Conservation (phyloP, 2,797 vertebrate genomes). For the Mormyrus proboscirostris region DNA sequence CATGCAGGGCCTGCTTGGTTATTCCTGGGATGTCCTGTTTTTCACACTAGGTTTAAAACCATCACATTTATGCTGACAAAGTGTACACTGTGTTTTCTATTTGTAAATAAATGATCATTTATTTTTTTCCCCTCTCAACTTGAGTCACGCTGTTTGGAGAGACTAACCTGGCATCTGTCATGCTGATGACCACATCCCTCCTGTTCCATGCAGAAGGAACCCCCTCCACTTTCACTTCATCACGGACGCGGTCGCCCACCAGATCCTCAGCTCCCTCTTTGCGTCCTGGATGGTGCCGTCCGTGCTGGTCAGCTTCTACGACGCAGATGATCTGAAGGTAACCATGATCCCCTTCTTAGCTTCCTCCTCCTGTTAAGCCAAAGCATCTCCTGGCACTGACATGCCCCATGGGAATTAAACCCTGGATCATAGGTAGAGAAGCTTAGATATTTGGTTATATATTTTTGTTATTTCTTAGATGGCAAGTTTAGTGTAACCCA, state of each 20-base stretch:
- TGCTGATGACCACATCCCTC: neutral
- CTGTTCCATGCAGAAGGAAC: conserved; percentile 71
- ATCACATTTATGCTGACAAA: neutral
- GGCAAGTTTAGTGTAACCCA: neutral
- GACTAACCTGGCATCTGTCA: neutral
- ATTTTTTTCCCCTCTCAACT: neutral
- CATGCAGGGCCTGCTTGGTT: neutral
- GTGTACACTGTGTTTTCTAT: neutral
- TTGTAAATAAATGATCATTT: neutral
- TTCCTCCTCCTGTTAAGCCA: neutral
- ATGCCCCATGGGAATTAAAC: neutral
- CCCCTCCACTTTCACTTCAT: conserved; percentile 93
- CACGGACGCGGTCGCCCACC: conserved; percentile 79
- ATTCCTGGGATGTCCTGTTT: neutral
- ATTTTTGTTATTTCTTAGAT: neutral
- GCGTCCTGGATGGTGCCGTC: conserved; percentile 94
- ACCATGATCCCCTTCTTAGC: neutral
- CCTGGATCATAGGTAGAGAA: neutral
- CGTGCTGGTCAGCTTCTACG: conserved; percentile 84
- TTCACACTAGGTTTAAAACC: neutral
- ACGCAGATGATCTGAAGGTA: conserved; percentile 86
- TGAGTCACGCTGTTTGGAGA: neutral
- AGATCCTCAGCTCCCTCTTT: conserved; percentile 79
- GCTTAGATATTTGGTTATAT: neutral
- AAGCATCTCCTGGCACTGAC: neutral